Base-by-base conservation (phyloP, 1,140 invertebrate genomes). In the Oryctes rhinoceros region DNA sequence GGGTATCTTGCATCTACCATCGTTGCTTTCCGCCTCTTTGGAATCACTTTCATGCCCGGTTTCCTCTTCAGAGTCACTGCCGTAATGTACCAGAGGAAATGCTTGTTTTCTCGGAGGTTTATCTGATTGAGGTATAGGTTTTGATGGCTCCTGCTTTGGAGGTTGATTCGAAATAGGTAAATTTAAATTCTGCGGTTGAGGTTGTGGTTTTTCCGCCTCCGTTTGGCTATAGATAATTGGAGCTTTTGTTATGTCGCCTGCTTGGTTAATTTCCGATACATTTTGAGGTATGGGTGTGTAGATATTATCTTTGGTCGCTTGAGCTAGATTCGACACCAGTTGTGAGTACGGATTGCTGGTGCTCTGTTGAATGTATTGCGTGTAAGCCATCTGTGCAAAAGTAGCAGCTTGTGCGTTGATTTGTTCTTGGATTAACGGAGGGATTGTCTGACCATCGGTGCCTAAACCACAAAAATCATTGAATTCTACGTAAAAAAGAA, bases 11-110 rank as follows among this genome's bases (percentile, higher is more conserved):
- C 24, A 71, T 5, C 35, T 24, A 2, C 5, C 18, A 4, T 71
- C 65, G 4, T 3, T 30, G 11, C 11, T 71, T 35, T 71, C 18
- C 4, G 65, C 24, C 93, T 90, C 7, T 79, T 47, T 37, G 10
- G 81, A 59, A 39, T 13, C 30, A 20, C 81, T 82, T 47, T 83
- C 77, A 5, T 84, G 80, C 30, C 86, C 86, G 18, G 78, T 39
- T 35, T 88, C 86, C 24, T 88, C 88, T 0, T 87, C 88, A 7
- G 84, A 85, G 80, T 91, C 89, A 71, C 84, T 88, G 81, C 90
- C 90, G 79, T 92, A 92, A 48, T 84, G 83, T 80, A 91, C 91
- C 49, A 92, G 84, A 30, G 90, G 90, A 67, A 92, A 86, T n/a
- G 86, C 78, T 7, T 84, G 81, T 78, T 84, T 83, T 80, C 84